Base-by-base conservation (phyloP, 2,113 vertebrate species). In the Origma solitaria region DNA sequence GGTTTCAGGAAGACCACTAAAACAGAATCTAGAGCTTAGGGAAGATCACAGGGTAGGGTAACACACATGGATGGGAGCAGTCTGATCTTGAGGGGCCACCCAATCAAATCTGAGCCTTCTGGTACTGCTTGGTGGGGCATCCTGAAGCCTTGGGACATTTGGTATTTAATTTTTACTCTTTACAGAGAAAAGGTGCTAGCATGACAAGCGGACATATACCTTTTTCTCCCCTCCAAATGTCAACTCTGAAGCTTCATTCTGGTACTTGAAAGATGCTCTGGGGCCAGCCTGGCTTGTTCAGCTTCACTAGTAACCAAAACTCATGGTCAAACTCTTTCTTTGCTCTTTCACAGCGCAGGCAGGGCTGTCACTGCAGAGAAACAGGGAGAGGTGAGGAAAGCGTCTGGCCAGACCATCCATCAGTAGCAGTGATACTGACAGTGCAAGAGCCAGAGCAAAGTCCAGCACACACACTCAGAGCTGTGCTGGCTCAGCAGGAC, bases 291-390 rank as follows among this genome's bases (percentile, higher is more conserved):
- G 45, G 20, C 37, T 94, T 9, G 0, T 57, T 86, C 80, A 89
- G 28, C 25, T 37, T 65, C 70, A 37, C 7, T 37, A 53, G 40
- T 65, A 85, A 37, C 19, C 1, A 2, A 85, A 73, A 77, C 7
- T 18, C 18, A 13, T 28, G 22, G 45, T 30, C 21, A 1, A 73
- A 69, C 33, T 40, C 35, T 42, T 89, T 54, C 57, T 79, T 90
- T 88, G 75, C 31, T 88, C 33, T 90, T 92, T 72, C 5, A 9
- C 35, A 81, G 58, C 42, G 84, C 58, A 70, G 58, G 11, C 35
- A 56, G 45, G 62, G 37, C 66, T 77, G 62, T 82, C 50, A 62
- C 82, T 91, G 66, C 69, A 85, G 66, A 92, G 70, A 89, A 89
- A 79, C 27, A 33, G 57, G 40, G 31, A 30, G 57, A 72, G 49